phyloP scores from a whole-genome alignment of 2,888 invertebrate species.

The Brachypalpus laphriformis region DNA sequence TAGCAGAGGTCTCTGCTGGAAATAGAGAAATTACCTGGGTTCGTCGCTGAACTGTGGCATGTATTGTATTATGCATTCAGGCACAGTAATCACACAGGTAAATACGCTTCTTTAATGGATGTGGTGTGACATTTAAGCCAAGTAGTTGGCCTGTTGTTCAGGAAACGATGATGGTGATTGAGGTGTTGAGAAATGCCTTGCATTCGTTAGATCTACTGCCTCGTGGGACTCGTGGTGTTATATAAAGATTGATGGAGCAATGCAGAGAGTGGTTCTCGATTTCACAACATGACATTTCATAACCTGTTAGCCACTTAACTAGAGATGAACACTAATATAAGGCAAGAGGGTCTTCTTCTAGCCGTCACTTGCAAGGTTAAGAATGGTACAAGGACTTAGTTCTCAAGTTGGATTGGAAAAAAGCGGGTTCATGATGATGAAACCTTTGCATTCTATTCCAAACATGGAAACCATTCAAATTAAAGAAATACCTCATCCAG shows the following conservation, averaged over 20 bases:
- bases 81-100: constrained; percentile 39
- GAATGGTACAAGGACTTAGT: too few species aligned
- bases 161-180: constrained; percentile 21
- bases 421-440: too few species aligned
- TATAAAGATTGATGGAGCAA: neutral
- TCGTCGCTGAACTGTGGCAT: neutral
- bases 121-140: constrained; percentile 61
- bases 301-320: neutral
- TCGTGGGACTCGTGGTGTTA: neutral
- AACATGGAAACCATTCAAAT: too few species aligned
- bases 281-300: neutral
- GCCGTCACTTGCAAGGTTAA: too few species aligned
- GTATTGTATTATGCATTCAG: constrained; percentile 50
- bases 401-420: too few species aligned
- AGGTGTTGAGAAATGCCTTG: constrained; percentile 21
- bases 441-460: too few species aligned
- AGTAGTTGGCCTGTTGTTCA: constrained; percentile 18
- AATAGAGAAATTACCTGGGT: constrained; percentile 47
- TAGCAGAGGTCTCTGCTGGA: constrained; percentile 35
- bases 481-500: too few species aligned
- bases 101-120: constrained; percentile 41
- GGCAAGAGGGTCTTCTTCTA: neutral
- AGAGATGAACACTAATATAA: neutral
- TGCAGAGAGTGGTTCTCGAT: neutral
- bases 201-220: constrained; percentile 1